Base-by-base conservation (phyloP, 1,140 invertebrate species). In the Armadillidium nasatum region DNA sequence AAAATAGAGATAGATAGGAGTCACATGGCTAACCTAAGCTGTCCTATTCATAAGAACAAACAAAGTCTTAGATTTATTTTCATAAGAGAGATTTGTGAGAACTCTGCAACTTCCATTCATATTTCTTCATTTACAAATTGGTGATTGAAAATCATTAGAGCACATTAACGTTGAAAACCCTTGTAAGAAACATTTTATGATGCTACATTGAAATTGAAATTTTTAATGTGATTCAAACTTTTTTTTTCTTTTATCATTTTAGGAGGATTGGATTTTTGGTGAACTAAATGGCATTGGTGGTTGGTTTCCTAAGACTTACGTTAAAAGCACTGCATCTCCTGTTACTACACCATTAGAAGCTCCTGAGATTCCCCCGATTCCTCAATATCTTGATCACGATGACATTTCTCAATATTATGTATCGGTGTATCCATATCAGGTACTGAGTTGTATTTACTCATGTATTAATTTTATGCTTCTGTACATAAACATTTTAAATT, bases 301-400 rank as follows among this genome's bases (percentile, higher is more conserved):
- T 33, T 92, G 91, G 91, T 92, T 92, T 82, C 90, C 90, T 0
- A 91, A 90, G 81, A 89, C 89, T 4, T 91, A 91, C 83, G 90
- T 91, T 0, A 89, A 88, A 83, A 81, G 87, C 68, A 84, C 84
- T 33, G 74, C 77, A 43, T 78, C 78, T 15, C 77, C 66, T 10
- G 76, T 74, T 33, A 79, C 73, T 10, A 74, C 76, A 10, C 74
- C 75, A 80, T 78, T 81, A 80, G 75, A 85, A 33, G 73, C 72
- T 11, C 79, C 79, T 33, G 66, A 72, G 13, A 75, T 76, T 43
- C 79, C 79, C 4, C 71, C 74, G 6, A 76, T 80, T 67, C 79
- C 79, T 7, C 76, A 80, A 21, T 76, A 78, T 44, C 13, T 80
- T 2, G 77, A 76, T 19, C 74, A 80, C 75, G 77, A 80, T 76